Conservation (phyloP, 2,888 invertebrate genomes). For the Cenopis cana region DNA sequence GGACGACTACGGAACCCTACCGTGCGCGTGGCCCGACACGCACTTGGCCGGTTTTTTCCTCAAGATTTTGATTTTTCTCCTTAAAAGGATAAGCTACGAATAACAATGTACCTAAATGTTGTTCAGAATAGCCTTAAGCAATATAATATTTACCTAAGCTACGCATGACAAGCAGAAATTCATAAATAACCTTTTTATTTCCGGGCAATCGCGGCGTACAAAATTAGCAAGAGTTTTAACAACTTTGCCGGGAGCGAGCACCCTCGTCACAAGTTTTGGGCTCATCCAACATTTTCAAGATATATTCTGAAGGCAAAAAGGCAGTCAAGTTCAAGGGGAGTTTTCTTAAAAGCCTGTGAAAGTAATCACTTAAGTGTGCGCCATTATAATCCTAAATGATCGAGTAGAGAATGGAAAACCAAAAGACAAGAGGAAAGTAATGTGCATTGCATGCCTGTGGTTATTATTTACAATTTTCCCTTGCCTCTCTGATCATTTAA, state of each 20-base stretch:
- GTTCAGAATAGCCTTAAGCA: not conserved
- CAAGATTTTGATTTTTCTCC: too few species aligned
- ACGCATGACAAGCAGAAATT: conserved; percentile 8
- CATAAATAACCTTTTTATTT: conserved; percentile 33
- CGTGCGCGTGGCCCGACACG: too few species aligned
- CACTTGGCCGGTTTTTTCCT: too few species aligned
- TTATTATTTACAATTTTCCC: not conserved
- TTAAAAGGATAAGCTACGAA: too few species aligned
- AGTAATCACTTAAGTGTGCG: not conserved
- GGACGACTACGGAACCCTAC: too few species aligned
- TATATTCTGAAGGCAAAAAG: conserved; percentile 28
- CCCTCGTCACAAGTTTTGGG: conserved; percentile 39
- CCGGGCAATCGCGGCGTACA: conserved; percentile 15
- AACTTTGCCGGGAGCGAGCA: conserved; percentile 12
- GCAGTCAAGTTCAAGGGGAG: not conserved
- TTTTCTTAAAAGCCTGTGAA: not conserved
- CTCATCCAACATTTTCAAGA: conserved; percentile 37
- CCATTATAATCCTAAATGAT: not conserved
- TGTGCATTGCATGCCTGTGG: not conserved
- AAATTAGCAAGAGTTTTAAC: conserved; percentile 23
- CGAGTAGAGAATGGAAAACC: not conserved
- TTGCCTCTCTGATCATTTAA: too few species aligned
- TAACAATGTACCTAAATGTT: not conserved
- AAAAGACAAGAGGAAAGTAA: not conserved
- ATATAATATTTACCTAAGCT: too few species aligned